Conservation (phyloP, 30 jellyfish, hydroid and myxozoan species). For the Calvadosia cruxmelitensis region DNA sequence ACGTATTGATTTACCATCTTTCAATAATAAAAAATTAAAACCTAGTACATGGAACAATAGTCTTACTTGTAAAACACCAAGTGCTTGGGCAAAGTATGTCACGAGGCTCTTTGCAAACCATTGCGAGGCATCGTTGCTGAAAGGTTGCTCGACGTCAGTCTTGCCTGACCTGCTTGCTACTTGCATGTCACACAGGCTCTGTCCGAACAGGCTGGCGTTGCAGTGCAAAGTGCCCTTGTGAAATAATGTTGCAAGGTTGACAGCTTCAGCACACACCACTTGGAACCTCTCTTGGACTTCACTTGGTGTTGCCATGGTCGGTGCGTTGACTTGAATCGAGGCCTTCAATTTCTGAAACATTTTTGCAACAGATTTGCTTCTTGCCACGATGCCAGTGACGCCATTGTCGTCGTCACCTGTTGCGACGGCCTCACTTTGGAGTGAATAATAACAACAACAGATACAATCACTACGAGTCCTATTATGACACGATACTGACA, state of each 20-base stretch:
- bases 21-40: no score
- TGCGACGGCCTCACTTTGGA: background rate
- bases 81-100: background rate
- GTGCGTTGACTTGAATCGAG: constrained; percentile 37
- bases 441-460: background rate
- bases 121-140: background rate
- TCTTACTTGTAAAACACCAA: background rate
- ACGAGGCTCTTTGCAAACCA: background rate
- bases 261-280: constrained; percentile 52
- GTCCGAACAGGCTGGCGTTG: constrained; percentile 43
- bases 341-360: constrained; percentile 47
- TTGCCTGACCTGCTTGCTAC: background rate
- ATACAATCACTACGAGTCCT: no score
- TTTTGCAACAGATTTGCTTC: background rate
- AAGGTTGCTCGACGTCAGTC: background rate
- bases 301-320: constrained; percentile 68
- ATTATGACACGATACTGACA: no score
- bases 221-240: constrained; percentile 28
- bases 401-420: background rate
- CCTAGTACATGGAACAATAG: no score
- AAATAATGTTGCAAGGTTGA: constrained; percentile 51
- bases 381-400: background rate
- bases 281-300: constrained; percentile 80
- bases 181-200: background rate
- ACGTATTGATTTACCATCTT: no score